Base-by-base conservation (phyloP, 2,113 vertebrate species). In the Etia nguti region DNA sequence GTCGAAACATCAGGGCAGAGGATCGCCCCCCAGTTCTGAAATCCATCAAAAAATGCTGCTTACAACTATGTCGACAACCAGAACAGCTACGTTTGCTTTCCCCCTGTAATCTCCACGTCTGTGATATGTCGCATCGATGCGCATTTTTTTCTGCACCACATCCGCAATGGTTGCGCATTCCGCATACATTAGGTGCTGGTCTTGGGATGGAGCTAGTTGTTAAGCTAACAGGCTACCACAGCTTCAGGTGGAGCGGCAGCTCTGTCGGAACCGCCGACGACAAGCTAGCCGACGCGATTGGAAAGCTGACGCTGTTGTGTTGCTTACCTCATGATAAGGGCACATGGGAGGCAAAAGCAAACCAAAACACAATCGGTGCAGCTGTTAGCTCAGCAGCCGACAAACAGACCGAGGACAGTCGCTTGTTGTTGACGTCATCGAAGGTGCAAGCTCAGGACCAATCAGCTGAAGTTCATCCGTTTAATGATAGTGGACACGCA, bases 131-230 rank as follows among this genome's bases (percentile, higher is more conserved):
- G 95, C 95, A 96, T 95, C 89, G 92, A 91, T 96, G 95, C 94
- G 96, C 95, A 95, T 93, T 95, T 95, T 83, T 88, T 88, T 95
- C 94, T 95, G 95, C 95, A 95, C 95, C 88, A 95, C 94, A 95
- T 96, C 95, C 96, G 96, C 96, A 96, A 96, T 91, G 95, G 90
- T 93, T 96, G 95, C 93, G 94, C 94, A 96, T 96, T 94, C 95
- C 93, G 95, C 95, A 96, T 96, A 96, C 91, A 95, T 95, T 95
- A 92, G 89, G 90, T 90, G 94, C 92, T 93, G 92, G 89, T 91
- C 73, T 86, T 84, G 85, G 83, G 90, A 91, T 70, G 75, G 59
- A 84, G 88, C 91, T 92, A 92, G 91, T 88, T 29, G 55, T 18
- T 75, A 86, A 75, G 95, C 94, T 88, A 90, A 82, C 50, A 46